Base-by-base conservation (phyloP, 2,797 vertebrate genomes). In the Peromyscus melanophrys region DNA sequence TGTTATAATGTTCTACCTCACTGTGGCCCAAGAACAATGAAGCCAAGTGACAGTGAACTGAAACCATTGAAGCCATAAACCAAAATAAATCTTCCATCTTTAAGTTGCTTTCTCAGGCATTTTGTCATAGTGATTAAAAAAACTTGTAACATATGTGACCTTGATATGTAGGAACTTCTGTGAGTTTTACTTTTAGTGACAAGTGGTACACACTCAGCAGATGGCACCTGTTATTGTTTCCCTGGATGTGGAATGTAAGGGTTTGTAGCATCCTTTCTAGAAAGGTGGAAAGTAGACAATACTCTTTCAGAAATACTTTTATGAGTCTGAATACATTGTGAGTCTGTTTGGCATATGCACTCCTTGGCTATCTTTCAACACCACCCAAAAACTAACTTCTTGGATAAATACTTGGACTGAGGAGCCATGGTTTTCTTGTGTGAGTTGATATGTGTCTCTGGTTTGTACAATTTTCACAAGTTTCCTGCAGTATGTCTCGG, bases 211-310 rank as follows among this genome's bases (percentile, higher is more conserved):
- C 43, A 71, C 25, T 65, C 84, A 93, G 43, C 61, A 89, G 76
- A 59, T 65, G 17, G 10, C 63, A 91, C 34, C 59, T 87, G 43
- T 71, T 46, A 25, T 19, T 49, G 65, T 94, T 59, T 90, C 80
- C 71, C 67, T 94, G 82, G 49, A 92, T 40, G n/a, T 5, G n/a
- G 69, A 59, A 25, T 7, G 2, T 77, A 90, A 69, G 59, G 78
- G 37, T 55, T 85, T 92, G 27, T 46, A 95, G 76, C 37, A 86
- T 91, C 81, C 59, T 90, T 97, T 90, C 91, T 94, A 67, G 90
- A 77, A 93, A 95, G 63, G 80, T 69, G 65, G 87, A 57, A 89
- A 92, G 27, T 86, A 43, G 83, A 92, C 31, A 25, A 9, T 80
- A 75, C 78, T 29, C 49, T 96, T 92, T 46, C 43, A 89, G 84